Evolutionary conservation across 2,888 invertebrate species (phyloP).

Genomic region (Ferdinandea cuprea): DNA sequence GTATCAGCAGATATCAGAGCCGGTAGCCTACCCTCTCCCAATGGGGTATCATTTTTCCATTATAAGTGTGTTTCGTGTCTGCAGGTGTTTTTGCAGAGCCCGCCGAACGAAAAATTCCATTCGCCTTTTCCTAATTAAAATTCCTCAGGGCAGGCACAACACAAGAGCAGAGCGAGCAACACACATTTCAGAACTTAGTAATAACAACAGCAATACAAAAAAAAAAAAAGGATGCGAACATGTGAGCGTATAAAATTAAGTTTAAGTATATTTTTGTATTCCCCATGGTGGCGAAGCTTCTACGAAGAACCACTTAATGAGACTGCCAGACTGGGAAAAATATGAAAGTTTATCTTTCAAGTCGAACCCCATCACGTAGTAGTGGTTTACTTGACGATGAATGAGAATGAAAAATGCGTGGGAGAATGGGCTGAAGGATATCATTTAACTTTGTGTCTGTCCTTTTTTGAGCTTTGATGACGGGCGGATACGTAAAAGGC

Average conservation of each 20-base stretch:
- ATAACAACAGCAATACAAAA: slow-evolving; percentile 55
- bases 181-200: slow-evolving; percentile 62
- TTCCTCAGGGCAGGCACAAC: slow-evolving; percentile 58
- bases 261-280: slow-evolving; percentile 61
- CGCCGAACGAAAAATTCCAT: slow-evolving; percentile 65
- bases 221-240: slow-evolving; percentile 40
- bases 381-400: slow-evolving; percentile 1
- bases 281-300: slow-evolving; percentile 18
- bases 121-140: slow-evolving; percentile 71
- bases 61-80: slow-evolving; percentile 67
- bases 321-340: slow-evolving; percentile 63
- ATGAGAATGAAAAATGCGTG: slow-evolving; percentile 12
- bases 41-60: slow-evolving; percentile 67
- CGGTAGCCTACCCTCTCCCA: slow-evolving; percentile 25
- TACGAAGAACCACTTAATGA: slow-evolving; percentile 64
- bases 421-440: slow-evolving; percentile 16
- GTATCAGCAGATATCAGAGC: slow-evolving; percentile 32
- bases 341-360: slow-evolving; percentile 73
- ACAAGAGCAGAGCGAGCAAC: slow-evolving; percentile 12
- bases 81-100: slow-evolving; percentile 68
- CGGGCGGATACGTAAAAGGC: slow-evolving; percentile 13
- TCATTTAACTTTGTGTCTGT: slow-evolving; percentile 44
- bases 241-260: slow-evolving; percentile 72
- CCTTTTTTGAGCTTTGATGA: slow-evolving; percentile 23
- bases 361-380: slow-evolving; percentile 64